Percentiles rank a stretch among this genome's conserved stretches.
Conservation (phyloP, 2,888 invertebrate genomes). For the Epinotia brunnichana region DNA sequence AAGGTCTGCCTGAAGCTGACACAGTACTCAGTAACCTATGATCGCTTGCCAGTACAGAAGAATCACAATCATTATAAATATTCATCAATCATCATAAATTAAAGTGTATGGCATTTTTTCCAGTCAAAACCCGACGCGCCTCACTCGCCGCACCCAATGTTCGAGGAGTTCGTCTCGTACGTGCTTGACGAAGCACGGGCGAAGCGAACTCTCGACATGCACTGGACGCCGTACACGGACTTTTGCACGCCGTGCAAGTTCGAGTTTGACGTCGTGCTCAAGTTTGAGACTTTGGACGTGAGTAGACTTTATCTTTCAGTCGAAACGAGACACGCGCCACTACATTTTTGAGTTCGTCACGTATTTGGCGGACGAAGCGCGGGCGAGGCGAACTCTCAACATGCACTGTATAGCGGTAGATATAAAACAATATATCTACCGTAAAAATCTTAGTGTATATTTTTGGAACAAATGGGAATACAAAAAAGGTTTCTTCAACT, state of each 20-base stretch:
- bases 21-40: too few relatives aligned
- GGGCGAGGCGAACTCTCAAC: conserved; percentile 86
- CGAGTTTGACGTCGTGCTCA: conserved; percentile 90
- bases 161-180: conserved; percentile 92
- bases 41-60: too few relatives aligned
- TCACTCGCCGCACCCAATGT: conserved; percentile 86
- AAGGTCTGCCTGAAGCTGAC: too few relatives aligned
- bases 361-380: conserved; percentile 86
- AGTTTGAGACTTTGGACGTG: conserved; percentile 92
- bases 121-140: conserved; percentile 59
- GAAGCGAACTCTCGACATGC: conserved; percentile 90
- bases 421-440: neutral
- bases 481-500: conserved; percentile 9
- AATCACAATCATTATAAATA: too few relatives aligned
- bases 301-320: neutral
- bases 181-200: conserved; percentile 87
- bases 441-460: neutral
- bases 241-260: conserved; percentile 95
- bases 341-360: conserved; percentile 88
- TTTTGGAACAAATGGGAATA: neutral
- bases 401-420: conserved; percentile 86
- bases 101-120: conserved; percentile 25
- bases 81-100: neutral
- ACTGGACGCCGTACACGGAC: conserved; percentile 92
- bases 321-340: neutral